These are phyloP conservation scores for Tetrao urogallus DNA, from an alignment of 2,113 vertebrate genomes.

Conservation along the genomic window DNA sequence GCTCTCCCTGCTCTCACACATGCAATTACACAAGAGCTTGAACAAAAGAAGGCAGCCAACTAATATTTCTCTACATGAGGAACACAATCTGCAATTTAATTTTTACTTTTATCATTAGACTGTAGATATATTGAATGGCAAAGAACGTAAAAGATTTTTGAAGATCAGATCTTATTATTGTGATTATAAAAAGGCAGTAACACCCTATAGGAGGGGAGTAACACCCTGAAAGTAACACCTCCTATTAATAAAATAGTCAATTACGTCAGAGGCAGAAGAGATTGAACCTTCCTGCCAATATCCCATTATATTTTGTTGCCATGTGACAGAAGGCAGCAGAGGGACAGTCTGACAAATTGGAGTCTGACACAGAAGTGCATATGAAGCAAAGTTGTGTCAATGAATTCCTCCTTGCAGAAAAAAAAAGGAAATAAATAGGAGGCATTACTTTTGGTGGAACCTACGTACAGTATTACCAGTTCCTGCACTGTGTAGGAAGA, in stretches of 20 bases:
- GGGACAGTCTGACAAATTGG: too few species aligned
- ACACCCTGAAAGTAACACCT: too few species aligned
- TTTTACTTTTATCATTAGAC: background rate
- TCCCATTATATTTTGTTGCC: too few species aligned
- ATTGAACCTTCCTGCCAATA: too few species aligned
- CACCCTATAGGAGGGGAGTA: too few species aligned
- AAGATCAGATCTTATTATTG: background rate
- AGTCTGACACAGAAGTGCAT: too few species aligned
- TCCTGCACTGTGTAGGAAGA: rapidly evolving
- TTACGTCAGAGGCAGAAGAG: too few species aligned
- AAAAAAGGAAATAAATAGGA: background rate
- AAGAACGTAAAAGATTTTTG: background rate
- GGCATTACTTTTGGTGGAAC: background rate
- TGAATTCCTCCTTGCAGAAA: too few species aligned
- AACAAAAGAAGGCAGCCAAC: background rate
- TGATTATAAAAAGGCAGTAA: background rate
- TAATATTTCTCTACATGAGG: background rate
- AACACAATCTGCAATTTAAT: background rate
- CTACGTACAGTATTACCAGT: background rate
- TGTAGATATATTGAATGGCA: background rate
- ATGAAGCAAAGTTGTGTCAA: too few species aligned
- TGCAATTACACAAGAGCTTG: background rate
- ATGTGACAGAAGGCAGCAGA: background rate
- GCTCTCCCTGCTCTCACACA: background rate
- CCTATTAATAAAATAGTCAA: too few species aligned